Percentiles rank a stretch among this genome's conserved stretches.
These are phyloP conservation scores for Ariopsis seemanni DNA, from an alignment of 2,113 vertebrate genomes.

Conservation along the genomic window DNA sequence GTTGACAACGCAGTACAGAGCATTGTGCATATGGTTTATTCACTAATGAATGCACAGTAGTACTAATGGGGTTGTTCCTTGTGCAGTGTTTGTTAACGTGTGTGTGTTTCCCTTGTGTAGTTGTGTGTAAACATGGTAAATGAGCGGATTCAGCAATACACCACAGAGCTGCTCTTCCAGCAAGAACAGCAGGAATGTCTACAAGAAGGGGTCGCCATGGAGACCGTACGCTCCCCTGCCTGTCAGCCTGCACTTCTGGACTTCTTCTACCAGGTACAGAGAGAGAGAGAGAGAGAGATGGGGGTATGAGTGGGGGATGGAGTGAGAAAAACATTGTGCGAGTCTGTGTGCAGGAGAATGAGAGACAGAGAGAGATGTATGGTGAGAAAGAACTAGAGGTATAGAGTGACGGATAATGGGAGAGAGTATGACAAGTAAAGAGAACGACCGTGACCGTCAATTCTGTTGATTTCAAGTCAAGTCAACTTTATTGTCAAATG, in stretches of 20 bases:
- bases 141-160: slow-evolving; percentile 87
- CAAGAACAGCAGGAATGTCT: slow-evolving; percentile 90
- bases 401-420: not conserved
- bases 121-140: slow-evolving; percentile 97
- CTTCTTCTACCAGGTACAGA: slow-evolving; percentile 92
- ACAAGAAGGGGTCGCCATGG: slow-evolving; percentile 90
- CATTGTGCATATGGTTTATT: slow-evolving; percentile 38
- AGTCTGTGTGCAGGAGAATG: not conserved
- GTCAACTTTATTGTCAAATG: too few relatives aligned
- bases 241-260: slow-evolving; percentile 83
- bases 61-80: not conserved
- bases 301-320: not conserved
- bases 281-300: not conserved
- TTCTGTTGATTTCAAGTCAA: not conserved
- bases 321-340: not conserved
- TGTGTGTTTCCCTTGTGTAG: slow-evolving; percentile 67
- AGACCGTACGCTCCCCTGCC: slow-evolving; percentile 79
- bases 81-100: slow-evolving; percentile 6
- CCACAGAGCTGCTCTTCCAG: slow-evolving; percentile 88
- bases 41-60: slow-evolving; percentile 24
- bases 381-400: not conserved
- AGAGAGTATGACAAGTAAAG: not conserved
- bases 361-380: not conserved
- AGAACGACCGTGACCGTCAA: not conserved
- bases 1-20: not conserved